Evolutionary conservation across 1,140 invertebrate genomes (phyloP).

Genomic region (Drosophila nikananu): DNA sequence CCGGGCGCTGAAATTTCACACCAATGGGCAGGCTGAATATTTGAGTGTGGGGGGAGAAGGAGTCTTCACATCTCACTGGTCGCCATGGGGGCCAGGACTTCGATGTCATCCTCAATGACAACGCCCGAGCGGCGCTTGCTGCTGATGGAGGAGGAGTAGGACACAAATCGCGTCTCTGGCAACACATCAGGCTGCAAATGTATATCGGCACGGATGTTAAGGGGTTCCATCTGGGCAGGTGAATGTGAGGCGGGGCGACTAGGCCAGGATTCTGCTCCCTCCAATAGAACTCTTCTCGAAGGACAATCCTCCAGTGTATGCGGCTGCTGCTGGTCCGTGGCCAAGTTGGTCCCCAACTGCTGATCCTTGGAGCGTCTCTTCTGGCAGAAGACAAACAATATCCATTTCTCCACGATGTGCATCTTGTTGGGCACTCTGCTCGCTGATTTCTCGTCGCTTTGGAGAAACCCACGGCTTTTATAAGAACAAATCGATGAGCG

Average conservation of each 20-base stretch:
- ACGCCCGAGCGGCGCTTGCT: conserved; percentile 36
- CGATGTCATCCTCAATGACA: conserved; percentile 50
- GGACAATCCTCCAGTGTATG: background rate
- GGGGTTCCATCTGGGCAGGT: conserved; percentile 45
- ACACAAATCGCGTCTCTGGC: background rate
- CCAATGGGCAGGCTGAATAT: conserved; percentile 2
- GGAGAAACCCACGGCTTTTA: background rate
- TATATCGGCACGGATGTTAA: conserved; percentile 50
- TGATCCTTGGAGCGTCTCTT: conserved; percentile 40
- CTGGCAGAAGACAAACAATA: conserved; percentile 36
- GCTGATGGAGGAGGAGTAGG: background rate
- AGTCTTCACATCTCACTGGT: conserved; percentile 16
- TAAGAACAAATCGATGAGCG: background rate
- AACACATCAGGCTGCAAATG: conserved; percentile 25
- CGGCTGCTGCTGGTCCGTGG: background rate
- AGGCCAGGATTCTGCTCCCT: background rate
- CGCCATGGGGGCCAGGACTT: conserved; percentile 31
- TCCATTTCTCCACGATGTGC: conserved; percentile 41
- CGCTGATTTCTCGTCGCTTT: background rate
- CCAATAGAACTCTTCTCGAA: background rate
- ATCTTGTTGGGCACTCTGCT: conserved; percentile 11
- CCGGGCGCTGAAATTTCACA: conserved; percentile 7
- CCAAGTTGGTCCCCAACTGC: conserved; percentile 7
- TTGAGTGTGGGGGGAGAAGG: background rate
- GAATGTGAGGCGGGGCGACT: conserved; percentile 44